phyloP scores from a whole-genome alignment of 2,113 vertebrate genomes.

The Tachysurus fulvidraco region DNA sequence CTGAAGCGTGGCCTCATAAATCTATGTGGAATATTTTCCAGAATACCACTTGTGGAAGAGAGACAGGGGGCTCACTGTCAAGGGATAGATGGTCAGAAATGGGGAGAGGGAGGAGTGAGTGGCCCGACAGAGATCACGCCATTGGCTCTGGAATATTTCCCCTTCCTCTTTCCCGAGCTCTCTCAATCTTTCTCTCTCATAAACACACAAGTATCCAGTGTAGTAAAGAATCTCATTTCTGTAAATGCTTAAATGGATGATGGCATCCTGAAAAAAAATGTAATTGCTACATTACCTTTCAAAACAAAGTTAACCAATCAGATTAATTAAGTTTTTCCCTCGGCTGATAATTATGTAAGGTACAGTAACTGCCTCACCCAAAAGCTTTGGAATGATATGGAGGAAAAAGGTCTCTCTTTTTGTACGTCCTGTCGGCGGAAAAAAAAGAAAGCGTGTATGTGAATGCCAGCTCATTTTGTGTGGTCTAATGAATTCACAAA shows the following conservation, averaged over 20 bases:
- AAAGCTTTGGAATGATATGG: background rate
- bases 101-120: background rate
- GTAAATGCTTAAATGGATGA: background rate
- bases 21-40: slow-evolving; percentile 48
- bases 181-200: slow-evolving; percentile 21
- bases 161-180: background rate
- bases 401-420: background rate
- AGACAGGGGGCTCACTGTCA: slow-evolving; percentile 28
- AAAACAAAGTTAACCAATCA: slow-evolving; percentile 13
- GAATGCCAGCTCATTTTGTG: slow-evolving; percentile 37
- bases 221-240: background rate
- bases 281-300: background rate
- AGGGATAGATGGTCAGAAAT: slow-evolving; percentile 6
- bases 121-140: slow-evolving; percentile 32
- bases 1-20: slow-evolving; percentile 45
- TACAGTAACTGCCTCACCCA: background rate
- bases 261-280: background rate
- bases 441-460: slow-evolving; percentile 17
- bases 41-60: slow-evolving; percentile 41
- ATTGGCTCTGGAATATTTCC: slow-evolving; percentile 26
- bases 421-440: slow-evolving; percentile 11
- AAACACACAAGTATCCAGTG: slow-evolving; percentile 39
- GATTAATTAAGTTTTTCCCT: background rate
- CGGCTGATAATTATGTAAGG: background rate
- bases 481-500: slow-evolving; percentile 37